Evolutionary conservation across 2,113 vertebrate species (phyloP), one percentile per base, ranked within the genome.

Genomic region (Zosterops borbonicus): DNA sequence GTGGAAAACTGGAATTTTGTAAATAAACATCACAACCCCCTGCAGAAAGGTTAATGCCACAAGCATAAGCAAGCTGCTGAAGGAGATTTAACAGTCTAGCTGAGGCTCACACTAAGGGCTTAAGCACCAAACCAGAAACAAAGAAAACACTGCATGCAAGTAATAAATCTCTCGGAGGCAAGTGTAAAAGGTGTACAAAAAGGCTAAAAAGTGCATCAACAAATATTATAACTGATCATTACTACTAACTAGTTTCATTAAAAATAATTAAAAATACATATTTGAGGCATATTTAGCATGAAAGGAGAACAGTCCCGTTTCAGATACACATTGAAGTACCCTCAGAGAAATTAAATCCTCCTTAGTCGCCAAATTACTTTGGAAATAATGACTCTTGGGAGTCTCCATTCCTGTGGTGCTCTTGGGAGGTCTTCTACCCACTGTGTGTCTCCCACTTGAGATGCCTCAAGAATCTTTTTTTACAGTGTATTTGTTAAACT

Each of bases 1-100:
- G n/a, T 86, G 92, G 84, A 97, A 97, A 96, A 95, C 93, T 96
- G 97, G 97, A 97, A 91, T 94, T 94, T 94, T 97, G 81, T 94
- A 92, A 95, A 91, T 42, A 97, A 95, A 92, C 91, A 97, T 94
- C 93, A 95, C 79, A 97, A 91, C 33, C 95, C 95, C 92, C 83
- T 96, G 96, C 96, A 96, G 95, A 97, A 96, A 97, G 76, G 82
- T 97, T 97, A 97, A 84, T 3, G 71, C 90, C 86, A 95, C 87
- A 97, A 98, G 95, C 96, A 95, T 60, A 96, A 96, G 97, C 96
- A 94, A 94, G 95, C 95, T 73, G 85, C 95, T 37, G 76, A 89
- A 79, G 67, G 64, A 95, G 84, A 94, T 58, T 92, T 89, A 68
- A 86, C 55, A 91, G 75, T 65, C 69, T 63, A 82, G 88, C 85